Percentiles rank a stretch among this genome's conserved stretches.
Conservation (phyloP, 2,113 vertebrate genomes). For the Chamaea fasciata region DNA sequence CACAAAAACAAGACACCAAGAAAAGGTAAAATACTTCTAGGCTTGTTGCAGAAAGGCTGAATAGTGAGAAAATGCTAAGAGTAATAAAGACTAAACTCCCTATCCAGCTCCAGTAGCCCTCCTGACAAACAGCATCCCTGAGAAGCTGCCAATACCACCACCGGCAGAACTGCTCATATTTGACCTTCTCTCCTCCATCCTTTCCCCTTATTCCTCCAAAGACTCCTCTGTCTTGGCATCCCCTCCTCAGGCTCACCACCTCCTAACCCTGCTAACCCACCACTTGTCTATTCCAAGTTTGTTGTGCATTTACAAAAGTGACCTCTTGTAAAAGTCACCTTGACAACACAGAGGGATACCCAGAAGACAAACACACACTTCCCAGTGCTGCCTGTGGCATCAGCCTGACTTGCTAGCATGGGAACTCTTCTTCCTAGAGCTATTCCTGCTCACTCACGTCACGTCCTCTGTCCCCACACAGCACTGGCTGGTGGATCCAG, state of each 20-base stretch:
- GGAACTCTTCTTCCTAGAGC: background rate
- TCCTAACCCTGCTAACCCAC: background rate
- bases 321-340: background rate
- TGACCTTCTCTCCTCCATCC: background rate
- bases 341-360: background rate
- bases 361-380: background rate
- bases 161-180: background rate
- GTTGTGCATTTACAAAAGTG: background rate
- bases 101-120: background rate
- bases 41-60: background rate
- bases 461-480: fast-evolving
- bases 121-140: background rate
- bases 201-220: background rate
- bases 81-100: background rate
- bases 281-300: background rate
- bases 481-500: background rate
- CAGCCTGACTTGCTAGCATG: fast-evolving
- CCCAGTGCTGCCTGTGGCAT: background rate
- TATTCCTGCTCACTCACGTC: background rate
- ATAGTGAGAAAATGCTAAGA: background rate
- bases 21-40: background rate
- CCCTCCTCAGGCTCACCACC: background rate
- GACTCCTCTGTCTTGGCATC: background rate
- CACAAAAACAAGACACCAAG: background rate
- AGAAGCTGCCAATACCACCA: background rate